Base-by-base conservation (phyloP, 1,140 invertebrate species). In the Drosophila ananassae region DNA sequence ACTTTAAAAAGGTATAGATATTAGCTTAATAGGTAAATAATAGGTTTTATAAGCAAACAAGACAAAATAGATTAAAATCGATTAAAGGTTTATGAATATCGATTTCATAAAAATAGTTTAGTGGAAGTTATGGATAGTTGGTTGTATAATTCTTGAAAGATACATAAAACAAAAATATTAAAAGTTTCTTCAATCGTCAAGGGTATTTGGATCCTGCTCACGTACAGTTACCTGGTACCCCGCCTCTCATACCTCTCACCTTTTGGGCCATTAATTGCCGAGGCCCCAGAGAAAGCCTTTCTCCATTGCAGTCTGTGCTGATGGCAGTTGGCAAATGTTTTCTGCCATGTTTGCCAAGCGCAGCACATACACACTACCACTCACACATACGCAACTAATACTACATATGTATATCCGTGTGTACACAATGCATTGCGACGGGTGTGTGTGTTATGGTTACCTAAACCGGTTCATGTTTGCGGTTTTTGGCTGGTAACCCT, bases 191-290 rank as follows among this genome's bases (percentile, higher is more conserved):
- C 41, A 4, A 67, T 34, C 13, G n/a, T 17, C 41, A 37, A 69
- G 66, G 51, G 62, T 68, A 69, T 68, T 32, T 21, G 9, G 9
- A 8, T 24, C 34, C 8, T 48, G 13, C 50, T 25, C 47, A 52
- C 34, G 34, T 63, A 34, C n/a, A 32, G n/a, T 63, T 21, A 2
- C 9, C 37, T 30, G 8, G 4, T 39, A 37, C 21, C 47, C 30
- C n/a, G 12, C 39, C 48, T 41, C 21, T 32, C 32, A 25, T 48
- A n/a, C 53, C 53, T 57, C 63, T 58, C 54, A 22, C 59, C 63
- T 67, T 63, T 61, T 32, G 41, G 67, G 67, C 73, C 79, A 82
- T 82, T 82, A 82, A 82, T 82, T 82, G 79, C 62, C 52, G 46
- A 72, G 55, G 30, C 41, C 24, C 47, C 48, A 47, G 44, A 22